Percentiles rank a stretch among this genome's conserved stretches.
Conservation (phyloP, 2,888 invertebrate species). For the Melangyna quadrimaculata region DNA sequence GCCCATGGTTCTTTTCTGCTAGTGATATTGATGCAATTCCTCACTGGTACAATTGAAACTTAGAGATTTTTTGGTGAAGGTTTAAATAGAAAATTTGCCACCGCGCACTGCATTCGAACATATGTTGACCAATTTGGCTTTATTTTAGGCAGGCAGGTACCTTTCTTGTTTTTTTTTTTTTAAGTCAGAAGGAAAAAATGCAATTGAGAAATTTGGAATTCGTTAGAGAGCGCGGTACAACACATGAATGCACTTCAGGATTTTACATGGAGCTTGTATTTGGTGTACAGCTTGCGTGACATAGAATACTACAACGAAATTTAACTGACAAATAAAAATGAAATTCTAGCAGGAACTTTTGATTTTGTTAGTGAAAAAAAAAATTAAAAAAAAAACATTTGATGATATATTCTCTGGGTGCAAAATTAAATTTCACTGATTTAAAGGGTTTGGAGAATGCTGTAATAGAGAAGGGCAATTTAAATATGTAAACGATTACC, state of each 20-base stretch:
- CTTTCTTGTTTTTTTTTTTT: not conserved
- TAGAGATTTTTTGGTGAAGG: slow-evolving; percentile 36
- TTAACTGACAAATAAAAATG: not conserved
- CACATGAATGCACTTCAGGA: slow-evolving; percentile 57
- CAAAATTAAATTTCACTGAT: not conserved
- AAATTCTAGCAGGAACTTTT: slow-evolving; percentile 4
- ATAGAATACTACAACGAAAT: slow-evolving; percentile 4
- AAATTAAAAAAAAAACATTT: slow-evolving; percentile 38
- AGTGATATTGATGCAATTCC: slow-evolving; percentile 45
- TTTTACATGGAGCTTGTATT: slow-evolving; percentile 50
- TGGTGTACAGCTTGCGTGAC: slow-evolving; percentile 41
- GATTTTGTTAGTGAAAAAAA: slow-evolving; percentile 3
- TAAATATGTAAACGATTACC: not conserved
- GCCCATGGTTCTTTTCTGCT: not conserved
- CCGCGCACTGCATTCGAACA: slow-evolving; percentile 4
- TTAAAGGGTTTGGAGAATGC: not conserved
- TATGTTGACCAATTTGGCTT: slow-evolving; percentile 36
- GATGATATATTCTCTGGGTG: slow-evolving; percentile 5
- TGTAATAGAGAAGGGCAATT: not conserved
- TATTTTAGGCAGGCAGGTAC: not conserved
- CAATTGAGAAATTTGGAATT: slow-evolving; percentile 52
- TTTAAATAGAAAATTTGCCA: slow-evolving; percentile 55
- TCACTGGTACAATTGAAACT: slow-evolving; percentile 31
- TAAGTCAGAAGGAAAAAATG: slow-evolving; percentile 20
- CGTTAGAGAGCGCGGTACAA: slow-evolving; percentile 46